Base-by-base conservation (phyloP, 1,140 invertebrate species). In the Intoshia linei region DNA sequence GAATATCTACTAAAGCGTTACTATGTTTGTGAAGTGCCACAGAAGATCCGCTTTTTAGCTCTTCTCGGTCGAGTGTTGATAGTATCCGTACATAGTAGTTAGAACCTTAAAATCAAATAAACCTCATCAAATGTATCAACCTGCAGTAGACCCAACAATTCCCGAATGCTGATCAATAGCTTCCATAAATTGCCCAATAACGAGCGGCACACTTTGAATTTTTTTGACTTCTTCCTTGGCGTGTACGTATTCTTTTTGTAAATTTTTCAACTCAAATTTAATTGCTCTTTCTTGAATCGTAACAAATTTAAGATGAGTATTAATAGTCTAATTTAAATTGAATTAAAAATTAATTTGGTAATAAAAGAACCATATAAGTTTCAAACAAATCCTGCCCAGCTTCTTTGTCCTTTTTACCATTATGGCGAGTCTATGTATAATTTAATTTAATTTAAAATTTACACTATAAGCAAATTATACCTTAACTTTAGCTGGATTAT, bases 271-370 rank as follows among this genome's bases (percentile, higher is more conserved):
- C 54, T 93, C 83, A 68, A 90, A 77, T 61, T 93, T 93, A 32
- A 92, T 84, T 49, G 92, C 92, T 48, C 87, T 79, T 62, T 92
- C 83, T 65, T 90, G 83, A 13, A 92, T 83, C 55, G 83, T 72
- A 3, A 92, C 61, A 58, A 90, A 90, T 55, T 90, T 78, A n/a
- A 92, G 54, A 55, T 84, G 78, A n/a, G 43, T 74, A 66, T 61
- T 87, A 74, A n/a, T n/a, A n/a, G n/a, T n/a, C n/a, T n/a, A n/a
- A n/a, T n/a, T n/a, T n/a, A n/a, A n/a, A n/a, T n/a, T n/a, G n/a
- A n/a, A n/a, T n/a, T n/a, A n/a, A n/a, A n/a, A n/a, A n/a, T n/a
- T n/a, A n/a, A n/a, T n/a, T n/a, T n/a, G n/a, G n/a, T n/a, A n/a
- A n/a, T n/a, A n/a, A n/a, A n/a, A n/a, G n/a, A n/a, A n/a, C n/a